Percentiles rank a stretch among this genome's conserved stretches.
Conservation (phyloP, 2,113 vertebrate species). For the Capra hircus region DNA sequence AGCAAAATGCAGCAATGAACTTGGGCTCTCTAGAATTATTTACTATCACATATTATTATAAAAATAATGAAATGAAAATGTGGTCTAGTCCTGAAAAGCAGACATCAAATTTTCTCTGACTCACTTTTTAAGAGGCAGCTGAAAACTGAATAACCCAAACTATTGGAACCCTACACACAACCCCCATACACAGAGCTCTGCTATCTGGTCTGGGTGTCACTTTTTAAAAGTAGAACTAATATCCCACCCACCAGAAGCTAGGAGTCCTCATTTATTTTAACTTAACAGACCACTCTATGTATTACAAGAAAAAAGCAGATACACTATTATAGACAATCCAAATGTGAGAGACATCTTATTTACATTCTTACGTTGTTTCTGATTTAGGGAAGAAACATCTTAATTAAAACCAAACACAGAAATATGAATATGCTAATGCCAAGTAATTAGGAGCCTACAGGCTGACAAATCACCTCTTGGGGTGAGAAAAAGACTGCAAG, state of each 20-base stretch:
- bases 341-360: conserved; percentile 31
- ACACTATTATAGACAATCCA: conserved; percentile 39
- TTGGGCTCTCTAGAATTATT: conserved; percentile 28
- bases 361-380: conserved; percentile 46
- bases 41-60: not conserved
- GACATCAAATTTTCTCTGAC: not conserved
- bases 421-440: conserved; percentile 57
- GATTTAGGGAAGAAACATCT: conserved; percentile 21
- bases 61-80: conserved; percentile 30
- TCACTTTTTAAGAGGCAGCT: not conserved
- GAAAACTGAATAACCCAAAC: not conserved
- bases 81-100: not conserved
- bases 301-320: not conserved
- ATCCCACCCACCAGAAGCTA: not conserved
- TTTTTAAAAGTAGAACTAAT: conserved; percentile 18
- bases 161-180: not conserved
- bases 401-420: conserved; percentile 57
- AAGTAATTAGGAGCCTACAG: conserved; percentile 42
- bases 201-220: not conserved
- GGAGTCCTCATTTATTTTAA: not conserved
- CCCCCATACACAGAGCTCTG: not conserved
- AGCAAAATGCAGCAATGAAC: conserved; percentile 4
- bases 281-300: conserved; percentile 24
- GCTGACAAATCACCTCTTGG: conserved; percentile 44
- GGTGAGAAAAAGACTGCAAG: not conserved